phyloP scores from a whole-genome alignment of 1,140 invertebrate species.

The Hylaeus volcanicus region DNA sequence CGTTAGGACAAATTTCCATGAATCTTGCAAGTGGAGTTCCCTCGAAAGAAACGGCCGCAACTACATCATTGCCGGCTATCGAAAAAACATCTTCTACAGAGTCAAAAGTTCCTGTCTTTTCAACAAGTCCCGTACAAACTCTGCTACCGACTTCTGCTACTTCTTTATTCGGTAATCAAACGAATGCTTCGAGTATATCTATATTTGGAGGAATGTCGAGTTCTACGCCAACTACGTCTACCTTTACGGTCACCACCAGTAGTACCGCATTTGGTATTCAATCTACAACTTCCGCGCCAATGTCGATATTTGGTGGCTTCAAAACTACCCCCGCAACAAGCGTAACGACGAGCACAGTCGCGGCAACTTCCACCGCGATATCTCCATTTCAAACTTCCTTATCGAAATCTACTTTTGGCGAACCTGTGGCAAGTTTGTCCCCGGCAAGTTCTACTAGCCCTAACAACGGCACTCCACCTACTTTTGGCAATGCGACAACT shows the following conservation, averaged over 20 bases:
- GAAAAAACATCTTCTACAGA: conserved; percentile 31
- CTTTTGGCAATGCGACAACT: conserved; percentile 28
- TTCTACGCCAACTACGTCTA: conserved; percentile 31
- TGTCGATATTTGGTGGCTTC: conserved; percentile 48
- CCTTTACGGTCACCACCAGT: conserved; percentile 27
- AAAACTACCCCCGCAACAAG: not conserved
- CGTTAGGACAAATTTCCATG: conserved; percentile 25
- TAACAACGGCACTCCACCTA: conserved; percentile 5
- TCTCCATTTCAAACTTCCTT: conserved; percentile 46
- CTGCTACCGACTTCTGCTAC: not conserved
- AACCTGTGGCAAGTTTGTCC: conserved; percentile 1
- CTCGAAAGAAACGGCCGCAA: conserved; percentile 6
- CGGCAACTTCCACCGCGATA: conserved; percentile 7
- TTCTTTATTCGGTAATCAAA: conserved; percentile 42
- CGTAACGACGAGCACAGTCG: not conserved
- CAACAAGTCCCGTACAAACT: conserved; percentile 10
- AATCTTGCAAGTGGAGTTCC: not conserved
- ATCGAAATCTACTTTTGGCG: conserved; percentile 36
- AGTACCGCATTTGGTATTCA: conserved; percentile 13
- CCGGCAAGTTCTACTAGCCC: conserved; percentile 5
- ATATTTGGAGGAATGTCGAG: conserved; percentile 33
- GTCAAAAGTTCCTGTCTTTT: conserved; percentile 14
- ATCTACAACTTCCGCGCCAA: conserved; percentile 18
- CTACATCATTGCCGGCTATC: conserved; percentile 32
- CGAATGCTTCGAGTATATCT: conserved; percentile 9